phyloP scores from a whole-genome alignment of 2,113 vertebrate genomes.

The Leptosomus discolor region DNA sequence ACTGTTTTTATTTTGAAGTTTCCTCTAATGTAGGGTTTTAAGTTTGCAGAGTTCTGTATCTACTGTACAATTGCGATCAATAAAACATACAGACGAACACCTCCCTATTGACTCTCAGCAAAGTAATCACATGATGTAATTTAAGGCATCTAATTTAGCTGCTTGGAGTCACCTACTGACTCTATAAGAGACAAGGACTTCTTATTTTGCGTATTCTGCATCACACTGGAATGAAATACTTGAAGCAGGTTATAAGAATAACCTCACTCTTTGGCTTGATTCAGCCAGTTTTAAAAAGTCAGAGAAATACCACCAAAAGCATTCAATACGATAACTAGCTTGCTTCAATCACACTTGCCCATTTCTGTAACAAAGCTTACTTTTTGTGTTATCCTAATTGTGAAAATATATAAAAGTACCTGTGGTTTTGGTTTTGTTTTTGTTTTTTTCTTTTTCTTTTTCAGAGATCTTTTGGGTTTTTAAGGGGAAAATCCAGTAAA shows the following conservation, averaged over 20 bases:
- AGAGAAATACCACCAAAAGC: not conserved
- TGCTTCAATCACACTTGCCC: not conserved
- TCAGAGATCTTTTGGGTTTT: not conserved
- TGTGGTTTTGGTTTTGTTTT: not conserved
- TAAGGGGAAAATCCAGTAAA: not conserved
- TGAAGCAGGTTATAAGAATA: not conserved
- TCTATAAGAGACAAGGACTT: not conserved
- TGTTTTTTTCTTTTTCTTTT: not conserved
- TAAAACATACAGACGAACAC: not conserved
- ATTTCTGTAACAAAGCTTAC: not conserved
- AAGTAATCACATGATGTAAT: not conserved
- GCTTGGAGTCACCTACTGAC: not conserved
- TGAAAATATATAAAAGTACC: not conserved
- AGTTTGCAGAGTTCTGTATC: not conserved
- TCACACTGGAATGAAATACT: not conserved
- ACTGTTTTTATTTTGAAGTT: not conserved
- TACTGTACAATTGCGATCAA: not conserved
- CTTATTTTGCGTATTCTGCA: not conserved
- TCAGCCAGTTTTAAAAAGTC: not conserved
- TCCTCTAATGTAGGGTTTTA: not conserved
- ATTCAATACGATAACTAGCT: not conserved
- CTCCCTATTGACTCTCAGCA: not conserved
- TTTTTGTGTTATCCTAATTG: not conserved
- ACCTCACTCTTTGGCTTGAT: not conserved
- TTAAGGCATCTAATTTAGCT: not conserved